Percentiles rank a stretch among this genome's conserved stretches.
phyloP scores from a whole-genome alignment of 2,797 vertebrate genomes.

The Enteromius paludinosus region DNA sequence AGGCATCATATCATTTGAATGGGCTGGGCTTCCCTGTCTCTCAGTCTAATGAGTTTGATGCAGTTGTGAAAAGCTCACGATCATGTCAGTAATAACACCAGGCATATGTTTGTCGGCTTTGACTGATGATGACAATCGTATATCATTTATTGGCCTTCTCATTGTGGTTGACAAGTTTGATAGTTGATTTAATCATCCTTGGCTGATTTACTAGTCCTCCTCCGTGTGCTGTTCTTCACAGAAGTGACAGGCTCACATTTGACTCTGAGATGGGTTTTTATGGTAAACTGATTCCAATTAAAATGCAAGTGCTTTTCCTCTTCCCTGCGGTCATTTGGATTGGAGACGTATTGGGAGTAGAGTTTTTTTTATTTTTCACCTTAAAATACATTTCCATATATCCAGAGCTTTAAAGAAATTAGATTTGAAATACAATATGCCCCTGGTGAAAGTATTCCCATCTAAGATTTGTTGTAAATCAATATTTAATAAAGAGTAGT shows the following conservation, averaged over 20 bases:
- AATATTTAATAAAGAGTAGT: conserved; percentile 65
- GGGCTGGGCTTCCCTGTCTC: conserved; percentile 13
- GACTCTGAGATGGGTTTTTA: conserved; percentile 23
- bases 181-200: conserved; percentile 41
- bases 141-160: conserved; percentile 39
- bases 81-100: conserved; percentile 36
- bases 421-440: conserved; percentile 48
- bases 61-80: conserved; percentile 22
- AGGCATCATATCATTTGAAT: conserved; percentile 40
- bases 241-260: conserved; percentile 2
- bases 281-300: conserved; percentile 50
- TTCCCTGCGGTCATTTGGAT: conserved; percentile 35
- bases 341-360: conserved; percentile 38
- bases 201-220: conserved; percentile 36
- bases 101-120: conserved; percentile 28
- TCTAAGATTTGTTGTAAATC: conserved; percentile 58
- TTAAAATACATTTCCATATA: conserved; percentile 21
- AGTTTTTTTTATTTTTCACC: not conserved
- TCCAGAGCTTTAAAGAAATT: conserved; percentile 45
- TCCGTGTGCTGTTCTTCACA: conserved; percentile 15
- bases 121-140: conserved; percentile 35
- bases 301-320: conserved; percentile 15
- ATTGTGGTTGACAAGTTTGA: conserved; percentile 38
- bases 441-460: conserved; percentile 43
- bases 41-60: conserved; percentile 42